Percentiles rank a stretch among this genome's conserved stretches.
These are phyloP conservation scores for Galeruca laticollis DNA, from an alignment of 2,888 invertebrate species.

Conservation along the genomic window DNA sequence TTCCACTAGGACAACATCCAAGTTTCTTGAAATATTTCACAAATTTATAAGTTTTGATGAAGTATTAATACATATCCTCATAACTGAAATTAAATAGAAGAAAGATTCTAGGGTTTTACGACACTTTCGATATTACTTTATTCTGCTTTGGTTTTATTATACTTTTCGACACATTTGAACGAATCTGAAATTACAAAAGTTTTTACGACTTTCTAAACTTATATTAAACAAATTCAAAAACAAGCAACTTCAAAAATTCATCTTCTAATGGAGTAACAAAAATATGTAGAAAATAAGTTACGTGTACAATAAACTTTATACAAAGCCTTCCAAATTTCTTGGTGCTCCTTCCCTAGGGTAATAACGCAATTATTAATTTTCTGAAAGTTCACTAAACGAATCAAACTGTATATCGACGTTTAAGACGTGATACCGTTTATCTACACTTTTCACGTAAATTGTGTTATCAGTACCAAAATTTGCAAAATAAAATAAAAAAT, in stretches of 20 bases:
- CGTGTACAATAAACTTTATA: too few species aligned
- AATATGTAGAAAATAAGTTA: background rate
- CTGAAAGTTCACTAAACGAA: too few species aligned
- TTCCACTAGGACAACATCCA: background rate
- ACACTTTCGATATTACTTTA: conserved; percentile 21
- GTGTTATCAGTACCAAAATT: too few species aligned
- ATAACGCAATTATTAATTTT: too few species aligned
- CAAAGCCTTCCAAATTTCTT: too few species aligned
- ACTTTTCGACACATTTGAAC: conserved; percentile 24
- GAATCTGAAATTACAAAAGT: conserved; percentile 25
- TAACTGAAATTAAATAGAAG: conserved; percentile 9
- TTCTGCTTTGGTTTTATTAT: conserved; percentile 17
- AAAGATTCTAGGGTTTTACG: conserved; percentile 17
- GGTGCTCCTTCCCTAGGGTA: too few species aligned
- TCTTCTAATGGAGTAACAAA: background rate
- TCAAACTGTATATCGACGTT: too few species aligned
- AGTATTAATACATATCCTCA: background rate
- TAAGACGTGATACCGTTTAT: too few species aligned
- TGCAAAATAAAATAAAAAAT: too few species aligned
- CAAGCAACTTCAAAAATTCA: conserved; percentile 11
- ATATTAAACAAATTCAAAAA: conserved; percentile 19
- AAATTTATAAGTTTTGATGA: conserved; percentile 5
- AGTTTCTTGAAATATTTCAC: background rate
- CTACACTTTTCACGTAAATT: too few species aligned
- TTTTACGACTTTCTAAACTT: conserved; percentile 15